Evolutionary conservation across 92 coral and sea anemone genomes (phyloP), one percentile per base, ranked within the genome.

Genomic region (Diadumene lineata): DNA sequence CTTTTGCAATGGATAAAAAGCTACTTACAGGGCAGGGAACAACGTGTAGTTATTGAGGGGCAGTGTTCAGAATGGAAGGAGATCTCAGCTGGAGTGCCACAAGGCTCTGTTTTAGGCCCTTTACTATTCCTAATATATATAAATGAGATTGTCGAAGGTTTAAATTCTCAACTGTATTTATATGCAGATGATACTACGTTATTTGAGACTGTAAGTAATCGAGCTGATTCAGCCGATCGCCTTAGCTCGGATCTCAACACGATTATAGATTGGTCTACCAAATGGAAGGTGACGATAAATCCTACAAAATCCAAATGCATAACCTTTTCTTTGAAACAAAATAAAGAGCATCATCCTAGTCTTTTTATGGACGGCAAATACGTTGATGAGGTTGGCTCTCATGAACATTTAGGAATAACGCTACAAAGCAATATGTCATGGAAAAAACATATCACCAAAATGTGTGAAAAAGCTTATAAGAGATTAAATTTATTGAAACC

Each of bases 201-300:
- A 25, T 23, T 50, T 23, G 66, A 38, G 6, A 38, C 13, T 4
- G 48, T 38, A 4, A 13, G 13, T 4, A 13, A 38, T 38, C 48
- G 7, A 13, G 6, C 48, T 38, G 7, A 38, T 6, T 4, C 48
- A 38, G 13, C 48, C 13, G 6, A 4, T 4, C 48, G 32, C 25
- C 34, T 79, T 11, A 79, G 58, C 61, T 25, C 25, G 6, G 55
- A 34, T 33, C 34, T 60, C 16, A 16, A 10, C 29, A 60, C 22
- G 16, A 80, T 80, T 71, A 34, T 24, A 19, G 44, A 72, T 18
- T 80, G 85, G 85, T 68, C 85, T 43, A 34, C 60, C 1, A 72
- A 72, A 56, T 60, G 85, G 79, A 43, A 72, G 16, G 85, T 80
- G 19, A 80, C 72, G 23, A 80, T 80, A 72, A 80, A 80, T 60